Base-by-base conservation (phyloP, 2,797 vertebrate species). In the Lindbergichthys nudifrons region DNA sequence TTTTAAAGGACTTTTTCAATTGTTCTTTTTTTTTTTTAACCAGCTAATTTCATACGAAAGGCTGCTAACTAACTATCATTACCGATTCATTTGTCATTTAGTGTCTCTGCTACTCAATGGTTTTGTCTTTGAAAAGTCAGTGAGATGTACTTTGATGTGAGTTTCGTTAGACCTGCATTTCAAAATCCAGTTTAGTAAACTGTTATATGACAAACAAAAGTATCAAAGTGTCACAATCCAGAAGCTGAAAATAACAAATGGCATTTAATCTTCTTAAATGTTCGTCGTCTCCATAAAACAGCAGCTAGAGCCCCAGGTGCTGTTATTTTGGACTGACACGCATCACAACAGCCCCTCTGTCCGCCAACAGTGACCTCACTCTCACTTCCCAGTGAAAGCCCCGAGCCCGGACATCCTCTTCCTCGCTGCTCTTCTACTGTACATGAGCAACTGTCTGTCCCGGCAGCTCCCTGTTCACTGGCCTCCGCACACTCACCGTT, bases 341-440 rank as follows among this genome's bases (percentile, higher is more conserved):
- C 32, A 36, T 36, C 30, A 30, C 26, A 16, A 12, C 18, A 5
- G 58, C 15, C 42, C 0, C 18, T 71, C 42, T 61, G 72, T 57
- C 30, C 69, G 62, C 73, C 64, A 79, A 45, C 46, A 8, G 68
- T 89, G 83, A 87, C 70, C 69, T 89, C 90, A 84, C 75, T 51
- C 77, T 83, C 62, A 66, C 76, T 85, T 85, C 90, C 85, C 82
- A 73, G 73, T 79, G 74, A 88, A 88, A 85, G 77, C 74, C 46
- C 53, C 23, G 56, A 80, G 84, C 83, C 79, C 65, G 82, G 84
- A 83, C 82, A 84, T 85, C 86, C 84, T 87, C 82, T 57, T 57
- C 66, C 77, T 62, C 45, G 61, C 67, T 78, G 47, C 79, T 70
- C 67, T 42, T 61, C 63, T n/a, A 65, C 66, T 82, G 70, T 79